Evolutionary conservation across 2,797 vertebrate genomes (phyloP).

Genomic region (Muscicapa striata): DNA sequence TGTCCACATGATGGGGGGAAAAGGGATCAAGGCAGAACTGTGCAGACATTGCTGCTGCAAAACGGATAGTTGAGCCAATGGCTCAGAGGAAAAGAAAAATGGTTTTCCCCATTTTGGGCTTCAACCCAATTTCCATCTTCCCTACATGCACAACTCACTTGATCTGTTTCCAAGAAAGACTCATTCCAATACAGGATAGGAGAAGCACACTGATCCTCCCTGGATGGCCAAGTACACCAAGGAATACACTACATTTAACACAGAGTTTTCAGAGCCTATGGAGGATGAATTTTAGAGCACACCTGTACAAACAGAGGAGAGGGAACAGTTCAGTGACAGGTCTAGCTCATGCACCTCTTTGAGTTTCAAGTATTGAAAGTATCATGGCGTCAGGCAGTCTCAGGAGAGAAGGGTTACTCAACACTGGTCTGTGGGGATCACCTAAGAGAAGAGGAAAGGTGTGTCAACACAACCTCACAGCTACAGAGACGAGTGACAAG

Average conservation of each 20-base stretch:
- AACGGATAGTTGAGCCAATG: neutral
- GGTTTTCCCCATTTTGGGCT: neutral
- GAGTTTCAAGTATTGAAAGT: neutral
- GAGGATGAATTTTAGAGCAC: neutral
- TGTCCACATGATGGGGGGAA: neutral
- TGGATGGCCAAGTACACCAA: neutral
- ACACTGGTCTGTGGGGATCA: neutral
- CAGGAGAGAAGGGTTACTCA: neutral
- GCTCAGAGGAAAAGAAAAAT: neutral
- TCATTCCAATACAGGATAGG: neutral
- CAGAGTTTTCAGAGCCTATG: neutral
- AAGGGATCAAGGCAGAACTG: neutral
- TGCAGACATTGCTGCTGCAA: neutral
- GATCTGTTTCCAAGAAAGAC: neutral
- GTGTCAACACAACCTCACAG: constrained; percentile 7
- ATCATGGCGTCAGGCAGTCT: neutral
- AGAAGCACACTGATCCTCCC: neutral
- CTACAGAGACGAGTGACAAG: neutral
- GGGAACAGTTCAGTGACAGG: neutral
- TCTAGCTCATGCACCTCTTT: neutral
- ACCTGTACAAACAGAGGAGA: neutral
- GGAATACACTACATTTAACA: neutral
- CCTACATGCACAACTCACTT: neutral
- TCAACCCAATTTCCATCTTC: neutral
- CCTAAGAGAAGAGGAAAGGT: constrained; percentile 28